Conservation (phyloP, 2,113 vertebrate species). For the Caretta caretta region DNA sequence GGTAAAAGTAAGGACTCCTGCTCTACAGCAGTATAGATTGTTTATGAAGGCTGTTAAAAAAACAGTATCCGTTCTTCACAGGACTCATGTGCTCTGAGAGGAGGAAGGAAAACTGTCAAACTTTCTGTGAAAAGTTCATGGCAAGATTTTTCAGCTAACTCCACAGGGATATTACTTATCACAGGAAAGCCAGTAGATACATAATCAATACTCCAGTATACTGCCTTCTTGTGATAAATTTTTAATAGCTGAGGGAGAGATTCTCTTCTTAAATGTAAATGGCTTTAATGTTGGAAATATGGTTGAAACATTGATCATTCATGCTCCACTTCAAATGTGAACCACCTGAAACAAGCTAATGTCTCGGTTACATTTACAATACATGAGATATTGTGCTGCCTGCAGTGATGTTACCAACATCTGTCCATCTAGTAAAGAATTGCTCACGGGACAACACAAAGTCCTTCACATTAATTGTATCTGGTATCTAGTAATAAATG, state of each 20-base stretch:
- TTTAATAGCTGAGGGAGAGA: slow-evolving; percentile 72
- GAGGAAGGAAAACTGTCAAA: slow-evolving; percentile 17
- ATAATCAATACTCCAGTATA: slow-evolving; percentile 68
- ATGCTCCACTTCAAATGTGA: slow-evolving; percentile 31
- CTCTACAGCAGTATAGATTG: neutral
- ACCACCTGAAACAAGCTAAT: slow-evolving; percentile 25
- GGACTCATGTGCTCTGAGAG: neutral
- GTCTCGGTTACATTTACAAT: slow-evolving; percentile 29
- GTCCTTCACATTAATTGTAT: neutral
- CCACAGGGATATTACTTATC: slow-evolving; percentile 65
- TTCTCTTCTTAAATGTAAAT: slow-evolving; percentile 76
- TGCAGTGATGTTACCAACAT: neutral
- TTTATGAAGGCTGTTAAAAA: neutral
- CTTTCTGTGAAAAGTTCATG: slow-evolving; percentile 53
- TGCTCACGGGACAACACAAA: neutral
- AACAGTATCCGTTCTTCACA: neutral
- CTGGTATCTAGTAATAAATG: neutral
- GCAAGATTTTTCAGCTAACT: slow-evolving; percentile 58
- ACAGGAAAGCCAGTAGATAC: slow-evolving; percentile 61
- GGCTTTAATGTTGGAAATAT: slow-evolving; percentile 71
- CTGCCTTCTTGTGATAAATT: slow-evolving; percentile 73
- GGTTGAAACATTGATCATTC: slow-evolving; percentile 73
- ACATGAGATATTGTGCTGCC: neutral
- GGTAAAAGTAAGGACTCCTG: neutral
- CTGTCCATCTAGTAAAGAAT: neutral